Evolutionary conservation across 64 coral and sea anemone species (phyloP).

Genomic region (Montipora cactus): DNA sequence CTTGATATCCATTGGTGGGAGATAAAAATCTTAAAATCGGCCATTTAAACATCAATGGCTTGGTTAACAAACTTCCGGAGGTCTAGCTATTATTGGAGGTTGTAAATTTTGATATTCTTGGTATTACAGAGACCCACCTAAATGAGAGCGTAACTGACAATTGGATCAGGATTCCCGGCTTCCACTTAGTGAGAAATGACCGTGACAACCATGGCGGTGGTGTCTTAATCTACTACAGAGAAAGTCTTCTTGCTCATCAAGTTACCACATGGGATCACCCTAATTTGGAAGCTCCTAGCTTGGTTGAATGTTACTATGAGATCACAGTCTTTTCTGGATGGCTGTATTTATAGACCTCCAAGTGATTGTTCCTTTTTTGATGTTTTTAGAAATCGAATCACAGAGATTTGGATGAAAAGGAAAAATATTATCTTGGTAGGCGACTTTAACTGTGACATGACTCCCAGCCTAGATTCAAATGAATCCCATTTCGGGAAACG

Average conservation of each 20-base stretch:
- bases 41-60: too few relatives aligned
- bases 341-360: conserved; percentile 1
- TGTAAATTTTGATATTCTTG: conserved; percentile 19
- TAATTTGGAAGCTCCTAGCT: conserved; percentile 14
- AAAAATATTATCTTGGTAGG: conserved; percentile 33
- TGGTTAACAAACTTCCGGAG: too few relatives aligned
- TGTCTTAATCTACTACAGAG: conserved; percentile 23
- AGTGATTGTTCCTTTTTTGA: background rate
- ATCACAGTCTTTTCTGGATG: background rate
- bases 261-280: background rate
- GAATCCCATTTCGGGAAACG: too few relatives aligned
- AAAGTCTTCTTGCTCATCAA: background rate
- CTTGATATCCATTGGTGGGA: too few relatives aligned
- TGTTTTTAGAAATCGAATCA: background rate
- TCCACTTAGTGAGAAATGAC: conserved; percentile 31
- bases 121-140: conserved; percentile 22
- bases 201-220: conserved; percentile 28
- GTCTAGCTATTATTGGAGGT: too few relatives aligned
- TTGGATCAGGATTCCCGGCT: conserved; percentile 5
- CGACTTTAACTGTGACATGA: conserved; percentile 34
- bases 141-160: background rate
- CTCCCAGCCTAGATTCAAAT: background rate
- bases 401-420: conserved; percentile 21
- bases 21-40: too few relatives aligned
- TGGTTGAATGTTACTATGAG: conserved; percentile 31